Conservation (phyloP, 2,888 invertebrate genomes). For the Papilio elwesi region DNA sequence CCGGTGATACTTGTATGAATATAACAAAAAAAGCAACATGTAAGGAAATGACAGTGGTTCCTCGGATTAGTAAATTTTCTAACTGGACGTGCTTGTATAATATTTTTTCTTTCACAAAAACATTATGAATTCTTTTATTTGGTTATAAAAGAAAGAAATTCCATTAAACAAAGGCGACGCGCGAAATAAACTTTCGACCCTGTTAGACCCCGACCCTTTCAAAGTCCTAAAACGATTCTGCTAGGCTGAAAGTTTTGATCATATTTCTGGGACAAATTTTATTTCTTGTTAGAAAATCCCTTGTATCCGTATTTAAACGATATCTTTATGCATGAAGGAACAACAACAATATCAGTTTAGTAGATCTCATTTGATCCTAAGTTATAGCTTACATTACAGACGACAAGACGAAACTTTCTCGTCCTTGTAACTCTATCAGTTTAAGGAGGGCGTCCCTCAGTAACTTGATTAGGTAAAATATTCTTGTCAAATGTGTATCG, state of each 20-base stretch:
- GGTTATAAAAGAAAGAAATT: constrained; percentile 12
- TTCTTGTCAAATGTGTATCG: too few species aligned
- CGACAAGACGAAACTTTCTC: too few species aligned
- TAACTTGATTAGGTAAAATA: too few species aligned
- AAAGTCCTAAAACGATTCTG: constrained; percentile 25
- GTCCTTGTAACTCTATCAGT: too few species aligned
- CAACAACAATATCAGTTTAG: neutral
- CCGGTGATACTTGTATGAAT: too few species aligned
- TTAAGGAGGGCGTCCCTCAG: too few species aligned
- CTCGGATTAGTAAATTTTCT: neutral
- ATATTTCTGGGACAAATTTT: constrained; percentile 25
- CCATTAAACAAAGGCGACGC: constrained; percentile 24
- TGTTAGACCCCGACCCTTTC: constrained; percentile 24
- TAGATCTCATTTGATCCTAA: neutral
- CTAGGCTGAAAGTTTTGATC: constrained; percentile 26
- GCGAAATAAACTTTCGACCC: constrained; percentile 15
- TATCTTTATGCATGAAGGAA: constrained; percentile 18
- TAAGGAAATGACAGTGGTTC: neutral
- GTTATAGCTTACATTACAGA: too few species aligned
- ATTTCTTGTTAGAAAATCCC: constrained; percentile 18
- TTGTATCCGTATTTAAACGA: constrained; percentile 6
- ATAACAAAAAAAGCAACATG: too few species aligned
- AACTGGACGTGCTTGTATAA: neutral
- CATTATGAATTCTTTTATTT: constrained; percentile 22
- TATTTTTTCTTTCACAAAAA: neutral